These are phyloP conservation scores for Gopherus evgoodei DNA, from an alignment of 2,113 vertebrate species.

Conservation along the genomic window DNA sequence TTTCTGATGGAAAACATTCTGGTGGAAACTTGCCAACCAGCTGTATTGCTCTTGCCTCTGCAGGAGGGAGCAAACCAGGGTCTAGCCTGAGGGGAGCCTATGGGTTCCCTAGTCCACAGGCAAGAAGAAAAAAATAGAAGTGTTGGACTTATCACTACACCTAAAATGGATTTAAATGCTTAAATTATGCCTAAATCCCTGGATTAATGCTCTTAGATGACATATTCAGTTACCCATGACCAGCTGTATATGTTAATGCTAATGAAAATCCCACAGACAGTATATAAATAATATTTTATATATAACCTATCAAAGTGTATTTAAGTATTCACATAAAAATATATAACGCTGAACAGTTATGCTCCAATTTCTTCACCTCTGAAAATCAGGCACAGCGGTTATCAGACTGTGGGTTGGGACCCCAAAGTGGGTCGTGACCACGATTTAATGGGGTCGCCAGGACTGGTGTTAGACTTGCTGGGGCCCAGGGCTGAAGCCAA, in stretches of 20 bases:
- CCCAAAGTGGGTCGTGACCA: no score
- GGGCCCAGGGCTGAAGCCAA: no score
- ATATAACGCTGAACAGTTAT: background rate
- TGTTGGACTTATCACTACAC: background rate
- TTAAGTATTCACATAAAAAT: accelerated
- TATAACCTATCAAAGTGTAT: background rate
- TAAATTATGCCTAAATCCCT: background rate
- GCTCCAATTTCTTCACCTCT: background rate
- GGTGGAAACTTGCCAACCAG: background rate
- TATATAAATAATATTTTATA: background rate
- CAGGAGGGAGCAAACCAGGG: background rate
- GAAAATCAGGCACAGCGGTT: background rate
- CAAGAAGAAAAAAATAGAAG: background rate
- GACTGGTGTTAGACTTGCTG: no score
- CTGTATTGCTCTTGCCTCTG: background rate
- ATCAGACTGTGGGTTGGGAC: no score
- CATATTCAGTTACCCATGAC: background rate
- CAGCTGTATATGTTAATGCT: background rate
- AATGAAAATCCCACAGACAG: background rate
- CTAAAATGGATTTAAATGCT: background rate
- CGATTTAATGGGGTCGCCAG: no score
- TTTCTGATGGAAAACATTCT: background rate
- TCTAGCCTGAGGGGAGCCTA: background rate
- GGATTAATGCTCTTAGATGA: background rate
- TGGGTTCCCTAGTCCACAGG: accelerated